phyloP scores from a whole-genome alignment of 2,113 vertebrate genomes.

The Chaetodon auriga region DNA sequence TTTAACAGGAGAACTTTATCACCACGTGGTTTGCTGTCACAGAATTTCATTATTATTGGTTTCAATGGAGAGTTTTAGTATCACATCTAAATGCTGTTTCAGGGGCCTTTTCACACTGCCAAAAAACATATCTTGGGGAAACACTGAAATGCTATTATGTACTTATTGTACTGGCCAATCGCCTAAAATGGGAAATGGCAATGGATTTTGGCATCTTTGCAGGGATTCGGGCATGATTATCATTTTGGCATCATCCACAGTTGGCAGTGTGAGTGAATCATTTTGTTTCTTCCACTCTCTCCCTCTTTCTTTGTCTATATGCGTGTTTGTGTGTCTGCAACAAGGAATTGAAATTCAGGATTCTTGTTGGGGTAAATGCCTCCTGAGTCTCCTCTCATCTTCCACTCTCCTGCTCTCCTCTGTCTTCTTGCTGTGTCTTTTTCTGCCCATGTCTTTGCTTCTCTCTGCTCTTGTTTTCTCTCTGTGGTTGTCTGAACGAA shows the following conservation, averaged over 20 bases:
- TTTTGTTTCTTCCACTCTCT: constrained; percentile 51
- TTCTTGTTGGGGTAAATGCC: constrained; percentile 55
- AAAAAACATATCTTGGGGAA: constrained; percentile 76
- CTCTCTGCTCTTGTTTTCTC: constrained; percentile 25
- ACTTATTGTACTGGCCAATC: constrained; percentile 76
- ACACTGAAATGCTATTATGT: constrained; percentile 78
- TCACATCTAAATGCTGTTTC: constrained; percentile 66
- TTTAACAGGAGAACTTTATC: constrained; percentile 63
- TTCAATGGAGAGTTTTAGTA: constrained; percentile 71
- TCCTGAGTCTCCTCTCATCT: constrained; percentile 63
- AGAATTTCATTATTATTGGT: constrained; percentile 69
- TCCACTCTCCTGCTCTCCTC: constrained; percentile 30
- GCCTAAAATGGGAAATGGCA: constrained; percentile 74
- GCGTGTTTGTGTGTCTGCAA: constrained; percentile 46
- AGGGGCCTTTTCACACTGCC: constrained; percentile 55
- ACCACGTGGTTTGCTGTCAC: constrained; percentile 61
- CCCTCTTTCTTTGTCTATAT: constrained; percentile 40
- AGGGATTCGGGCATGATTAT: constrained; percentile 74
- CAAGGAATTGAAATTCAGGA: constrained; percentile 53
- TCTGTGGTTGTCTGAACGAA: constrained; percentile 29
- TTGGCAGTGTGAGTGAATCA: constrained; percentile 66
- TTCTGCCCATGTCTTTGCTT: constrained; percentile 26
- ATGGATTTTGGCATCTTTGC: constrained; percentile 74
- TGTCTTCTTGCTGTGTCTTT: constrained; percentile 28
- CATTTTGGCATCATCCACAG: constrained; percentile 69